Evolutionary conservation across 2,888 invertebrate species (phyloP), one percentile per base, ranked within the genome.

Genomic region (Halocaridina rubra): DNA sequence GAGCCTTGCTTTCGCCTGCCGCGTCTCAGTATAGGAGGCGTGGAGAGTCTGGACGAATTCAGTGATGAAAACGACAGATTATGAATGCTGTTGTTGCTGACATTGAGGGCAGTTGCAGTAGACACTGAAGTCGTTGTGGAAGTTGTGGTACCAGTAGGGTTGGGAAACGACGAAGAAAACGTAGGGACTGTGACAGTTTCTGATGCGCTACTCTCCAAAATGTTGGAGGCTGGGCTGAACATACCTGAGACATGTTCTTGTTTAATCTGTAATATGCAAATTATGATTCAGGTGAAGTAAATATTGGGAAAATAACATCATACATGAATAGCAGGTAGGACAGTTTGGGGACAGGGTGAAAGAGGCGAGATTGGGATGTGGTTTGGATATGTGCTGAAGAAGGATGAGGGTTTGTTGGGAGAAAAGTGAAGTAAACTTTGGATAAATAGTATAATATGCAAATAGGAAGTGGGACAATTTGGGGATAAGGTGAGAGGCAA

Each of bases 11-110:
- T 88, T 67, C 88, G 67, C 10, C 88, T 82, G n/a, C 84, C 82
- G 4, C 88, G 67, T 10, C 88, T 71, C 33, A 88, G 81, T 16
- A 88, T 88, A n/a, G 88, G 88, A 1, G 88, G 88, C 0, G 88
- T 88, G 13, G 86, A 87, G n/a, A 88, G 81, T 7, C 86, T 59
- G 19, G 84, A 86, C 3, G 85, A 87, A 46, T 87, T 87, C 46
- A 80, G 76, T 19, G 85, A 85, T 13, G 85, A 78, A 67, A 74
- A 86, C 16, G 79, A 84, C 7, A 29, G 53, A 27, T 84, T 84
- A 46, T 84, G 78, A 1, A 7, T 39, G 22, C 78, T 84, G 69
- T 27, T 84, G 61, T 13, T 64, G 46, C 33, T 84, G 33, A 33
- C 71, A 30, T 33, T 81, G 77, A 30, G 59, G 33, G 39, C 46